Conservation (phyloP, 2,797 vertebrate genomes). For the Dendrocincla fuliginosa region DNA sequence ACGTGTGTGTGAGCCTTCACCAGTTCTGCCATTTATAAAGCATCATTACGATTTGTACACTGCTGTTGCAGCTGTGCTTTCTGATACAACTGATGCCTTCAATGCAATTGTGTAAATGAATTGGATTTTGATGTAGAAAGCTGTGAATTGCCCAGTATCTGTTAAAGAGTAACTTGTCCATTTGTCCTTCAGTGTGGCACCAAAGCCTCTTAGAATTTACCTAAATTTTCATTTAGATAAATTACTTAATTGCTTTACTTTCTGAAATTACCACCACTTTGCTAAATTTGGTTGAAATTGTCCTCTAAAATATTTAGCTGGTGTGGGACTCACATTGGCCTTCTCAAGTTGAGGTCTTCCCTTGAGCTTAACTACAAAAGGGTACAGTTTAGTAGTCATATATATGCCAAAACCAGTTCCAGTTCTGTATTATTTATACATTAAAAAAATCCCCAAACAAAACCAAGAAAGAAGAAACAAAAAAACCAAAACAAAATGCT, state of each 20-base stretch:
- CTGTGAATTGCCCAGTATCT: not conserved
- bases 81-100: not conserved
- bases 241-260: not conserved
- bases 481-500: not conserved
- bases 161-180: not conserved
- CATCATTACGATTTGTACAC: not conserved
- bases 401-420: not conserved
- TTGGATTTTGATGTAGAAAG: not conserved
- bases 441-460: not conserved
- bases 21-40: not conserved
- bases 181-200: not conserved
- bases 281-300: not conserved
- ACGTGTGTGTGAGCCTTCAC: accelerated
- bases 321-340: not conserved
- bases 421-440: not conserved
- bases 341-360: not conserved
- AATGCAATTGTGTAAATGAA: not conserved
- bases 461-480: too few species aligned
- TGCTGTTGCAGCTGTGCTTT: not conserved
- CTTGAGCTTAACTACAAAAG: not conserved
- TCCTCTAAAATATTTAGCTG: not conserved
- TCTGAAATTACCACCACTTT: not conserved
- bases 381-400: not conserved
- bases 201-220: not conserved
- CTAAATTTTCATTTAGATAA: not conserved